Evolutionary conservation across 1,140 invertebrate species (phyloP).

Genomic region (Apis cerana): DNA sequence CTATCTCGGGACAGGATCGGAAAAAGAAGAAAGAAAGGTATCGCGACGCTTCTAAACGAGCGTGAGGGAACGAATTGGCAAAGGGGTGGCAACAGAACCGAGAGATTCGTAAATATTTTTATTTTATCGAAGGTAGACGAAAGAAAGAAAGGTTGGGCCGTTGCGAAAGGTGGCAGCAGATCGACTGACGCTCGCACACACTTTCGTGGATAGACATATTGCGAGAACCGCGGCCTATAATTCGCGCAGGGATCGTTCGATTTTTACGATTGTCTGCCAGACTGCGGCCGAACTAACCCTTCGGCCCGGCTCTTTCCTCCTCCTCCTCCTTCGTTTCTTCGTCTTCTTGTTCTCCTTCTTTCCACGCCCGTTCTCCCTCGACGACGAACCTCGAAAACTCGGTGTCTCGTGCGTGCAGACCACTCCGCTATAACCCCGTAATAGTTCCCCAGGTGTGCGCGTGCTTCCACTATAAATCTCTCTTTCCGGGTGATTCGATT

Average conservation of each 20-base stretch:
- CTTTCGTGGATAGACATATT: slow-evolving; percentile 46
- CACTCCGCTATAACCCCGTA: background rate
- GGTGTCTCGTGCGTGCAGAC: background rate
- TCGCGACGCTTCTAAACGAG: background rate
- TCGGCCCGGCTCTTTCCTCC: slow-evolving; percentile 8
- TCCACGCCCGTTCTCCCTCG: background rate
- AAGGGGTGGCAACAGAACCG: background rate
- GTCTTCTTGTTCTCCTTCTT: background rate
- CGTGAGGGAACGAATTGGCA: background rate
- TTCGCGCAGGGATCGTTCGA: slow-evolving; percentile 77
- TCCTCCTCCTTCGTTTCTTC: background rate
- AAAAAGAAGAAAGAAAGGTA: no score
- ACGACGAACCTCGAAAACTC: slow-evolving; percentile 4
- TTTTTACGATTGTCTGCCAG: slow-evolving; percentile 79
- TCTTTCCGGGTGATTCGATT: slow-evolving; percentile 10
- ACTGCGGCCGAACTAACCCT: slow-evolving; percentile 72
- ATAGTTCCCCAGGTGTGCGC: background rate
- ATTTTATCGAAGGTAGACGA: slow-evolving; percentile 6
- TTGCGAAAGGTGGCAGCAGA: background rate
- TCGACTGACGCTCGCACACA: background rate
- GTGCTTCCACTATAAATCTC: background rate
- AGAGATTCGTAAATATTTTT: slow-evolving; percentile 29
- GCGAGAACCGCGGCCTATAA: slow-evolving; percentile 75
- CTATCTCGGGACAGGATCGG: no score
- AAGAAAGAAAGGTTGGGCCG: no score